Evolutionary conservation across 2,888 invertebrate species (phyloP), one percentile per base, ranked within the genome.

Genomic region (Drosophila tanythrix): DNA sequence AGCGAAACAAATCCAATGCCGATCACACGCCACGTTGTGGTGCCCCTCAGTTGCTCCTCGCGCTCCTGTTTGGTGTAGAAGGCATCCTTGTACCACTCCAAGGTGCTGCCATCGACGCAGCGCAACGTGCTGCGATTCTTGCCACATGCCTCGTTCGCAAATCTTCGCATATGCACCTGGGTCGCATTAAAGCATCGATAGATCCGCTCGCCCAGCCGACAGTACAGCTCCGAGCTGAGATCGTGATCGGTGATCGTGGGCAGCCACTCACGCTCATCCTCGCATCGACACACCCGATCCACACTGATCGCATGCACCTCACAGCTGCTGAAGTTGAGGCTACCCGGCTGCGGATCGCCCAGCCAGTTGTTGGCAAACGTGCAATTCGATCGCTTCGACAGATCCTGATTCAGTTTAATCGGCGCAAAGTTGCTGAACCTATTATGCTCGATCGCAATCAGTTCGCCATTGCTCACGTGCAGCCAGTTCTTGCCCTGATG

Each of bases 281-380:
- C 88, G 69, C 93, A 93, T n/a, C 74, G 81, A 51, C 93, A 93
- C 11, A 76, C 67, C 3, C 88, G 74, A 53, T 91, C 81, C 38
- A 93, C 89, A 2, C 81, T 88, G 2, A 90, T 89, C 40, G 91
- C 89, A 15, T 88, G 91, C 52, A 93, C 81, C 53, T 81, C 81
- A 50, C 93, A 93, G 40, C 88, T 88, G 29, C 89, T 90, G 29
- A 93, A 87, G 58, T 93, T 93, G 3, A 93, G 83, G 53, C 93
- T 92, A 1, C 88, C 90, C 3, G 79, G 74, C 36, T 88, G 79
- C 0, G 91, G 90, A 29, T 89, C 76, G 1, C 91, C 91, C 29
- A 93, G 79, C 0, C 82, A 89, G 70, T 93, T 93, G 52, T 91
- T 87, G 27, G 90, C 82, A 64, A 93, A 93, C 10, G 83, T 86